Evolutionary conservation across 2,888 invertebrate species (phyloP).

Genomic region (Mesorhabditis sp.): DNA sequence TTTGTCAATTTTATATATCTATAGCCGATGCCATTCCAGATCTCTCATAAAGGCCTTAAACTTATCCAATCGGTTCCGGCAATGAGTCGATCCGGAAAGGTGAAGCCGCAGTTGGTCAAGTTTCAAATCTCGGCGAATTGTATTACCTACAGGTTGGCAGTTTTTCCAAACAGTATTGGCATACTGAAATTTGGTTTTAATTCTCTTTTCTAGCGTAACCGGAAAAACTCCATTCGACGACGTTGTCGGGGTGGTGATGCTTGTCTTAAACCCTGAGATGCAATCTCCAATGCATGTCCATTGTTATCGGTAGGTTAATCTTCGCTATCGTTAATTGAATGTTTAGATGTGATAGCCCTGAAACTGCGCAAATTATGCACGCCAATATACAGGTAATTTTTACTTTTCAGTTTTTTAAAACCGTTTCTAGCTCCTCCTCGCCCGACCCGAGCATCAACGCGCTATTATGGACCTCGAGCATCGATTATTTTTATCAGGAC

Average conservation of each 20-base stretch:
- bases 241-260: constrained; percentile 84
- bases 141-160: constrained; percentile 69
- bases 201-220: constrained; percentile 70
- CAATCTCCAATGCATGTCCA: constrained; percentile 92
- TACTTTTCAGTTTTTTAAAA: constrained; percentile 4
- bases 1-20: constrained; percentile 17
- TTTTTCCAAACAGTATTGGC: background rate
- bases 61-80: constrained; percentile 76
- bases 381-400: constrained; percentile 65
- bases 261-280: constrained; percentile 88
- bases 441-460: constrained; percentile 79
- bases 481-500: constrained; percentile 59
- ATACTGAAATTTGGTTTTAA: background rate
- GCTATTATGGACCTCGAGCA: constrained; percentile 78
- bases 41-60: constrained; percentile 82
- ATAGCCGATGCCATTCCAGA: constrained; percentile 39
- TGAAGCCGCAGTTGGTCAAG: constrained; percentile 70
- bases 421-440: constrained; percentile 73
- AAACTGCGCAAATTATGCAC: constrained; percentile 82
- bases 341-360: constrained; percentile 73
- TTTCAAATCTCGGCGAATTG: constrained; percentile 90
- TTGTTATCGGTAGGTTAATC: constrained; percentile 72
- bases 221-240: constrained; percentile 72
- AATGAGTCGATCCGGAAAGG: constrained; percentile 56
- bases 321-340: background rate